Evolutionary conservation across 2,113 vertebrate genomes (phyloP).

Genomic region (Microtus montanus): DNA sequence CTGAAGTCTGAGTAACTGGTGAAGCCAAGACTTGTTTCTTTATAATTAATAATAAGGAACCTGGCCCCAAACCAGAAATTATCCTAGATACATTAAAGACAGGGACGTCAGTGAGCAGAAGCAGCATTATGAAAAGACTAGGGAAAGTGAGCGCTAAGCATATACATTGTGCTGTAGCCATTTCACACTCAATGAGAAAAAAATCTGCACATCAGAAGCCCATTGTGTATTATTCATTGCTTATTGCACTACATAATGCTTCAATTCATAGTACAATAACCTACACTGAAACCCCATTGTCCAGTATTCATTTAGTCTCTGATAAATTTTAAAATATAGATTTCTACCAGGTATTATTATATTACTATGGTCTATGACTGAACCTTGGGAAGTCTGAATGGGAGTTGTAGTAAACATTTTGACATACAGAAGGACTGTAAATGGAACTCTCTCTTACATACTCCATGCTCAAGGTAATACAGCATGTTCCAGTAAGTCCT

Average conservation of each 20-base stretch:
- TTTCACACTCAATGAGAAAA: background rate
- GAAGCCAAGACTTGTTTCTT: background rate
- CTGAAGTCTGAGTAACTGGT: background rate
- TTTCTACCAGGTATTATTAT: background rate
- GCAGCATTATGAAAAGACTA: background rate
- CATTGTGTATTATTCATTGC: background rate
- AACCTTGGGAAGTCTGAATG: background rate
- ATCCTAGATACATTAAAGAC: background rate
- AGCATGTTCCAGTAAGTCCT: background rate
- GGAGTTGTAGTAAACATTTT: background rate
- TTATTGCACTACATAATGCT: background rate
- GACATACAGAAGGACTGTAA: background rate
- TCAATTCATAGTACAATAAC: conserved; percentile 7
- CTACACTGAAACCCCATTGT: background rate
- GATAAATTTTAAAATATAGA: background rate
- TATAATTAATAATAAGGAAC: background rate
- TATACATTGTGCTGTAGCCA: background rate
- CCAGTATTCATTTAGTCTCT: background rate
- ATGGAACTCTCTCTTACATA: background rate
- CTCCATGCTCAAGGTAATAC: background rate
- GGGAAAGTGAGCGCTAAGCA: background rate
- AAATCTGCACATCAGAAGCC: conserved; percentile 29
- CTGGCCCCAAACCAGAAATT: background rate
- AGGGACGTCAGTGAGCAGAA: background rate
- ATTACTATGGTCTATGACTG: background rate